Percentiles rank a stretch among this genome's conserved stretches.
Evolutionary conservation across 2,113 vertebrate genomes (phyloP).

Genomic region (Caretta caretta): DNA sequence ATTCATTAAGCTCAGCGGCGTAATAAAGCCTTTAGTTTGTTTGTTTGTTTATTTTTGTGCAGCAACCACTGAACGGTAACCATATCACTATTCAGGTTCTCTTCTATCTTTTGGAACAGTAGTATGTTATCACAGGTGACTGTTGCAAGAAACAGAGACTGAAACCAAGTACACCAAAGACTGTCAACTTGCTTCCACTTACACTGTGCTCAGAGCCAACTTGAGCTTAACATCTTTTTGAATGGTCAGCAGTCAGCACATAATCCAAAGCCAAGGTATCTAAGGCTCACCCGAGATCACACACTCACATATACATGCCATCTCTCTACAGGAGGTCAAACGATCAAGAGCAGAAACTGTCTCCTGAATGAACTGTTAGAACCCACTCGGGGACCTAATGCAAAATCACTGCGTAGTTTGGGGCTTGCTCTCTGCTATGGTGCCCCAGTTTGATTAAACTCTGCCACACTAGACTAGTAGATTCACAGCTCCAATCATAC

Average conservation of each 20-base stretch:
- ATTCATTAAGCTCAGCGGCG: background rate
- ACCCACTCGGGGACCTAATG: background rate
- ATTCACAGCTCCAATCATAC: background rate
- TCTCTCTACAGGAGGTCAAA: background rate
- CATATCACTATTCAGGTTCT: background rate
- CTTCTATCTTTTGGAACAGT: background rate
- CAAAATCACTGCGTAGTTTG: background rate
- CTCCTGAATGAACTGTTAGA: background rate
- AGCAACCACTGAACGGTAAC: background rate
- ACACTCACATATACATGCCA: background rate
- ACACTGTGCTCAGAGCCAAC: background rate
- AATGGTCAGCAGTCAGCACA: background rate
- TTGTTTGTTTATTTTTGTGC: background rate
- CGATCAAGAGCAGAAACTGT: background rate
- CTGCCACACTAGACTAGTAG: background rate
- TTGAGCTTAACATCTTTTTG: background rate
- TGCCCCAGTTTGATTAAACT: background rate
- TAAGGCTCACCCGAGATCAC: background rate
- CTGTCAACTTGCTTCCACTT: background rate
- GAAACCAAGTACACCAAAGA: background rate
- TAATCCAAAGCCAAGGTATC: background rate
- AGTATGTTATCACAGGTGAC: background rate
- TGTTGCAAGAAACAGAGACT: background rate
- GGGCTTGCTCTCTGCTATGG: background rate
- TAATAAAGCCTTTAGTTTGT: background rate